phyloP scores from a whole-genome alignment of 2,888 invertebrate genomes.

The Meteorus cinctellus region DNA sequence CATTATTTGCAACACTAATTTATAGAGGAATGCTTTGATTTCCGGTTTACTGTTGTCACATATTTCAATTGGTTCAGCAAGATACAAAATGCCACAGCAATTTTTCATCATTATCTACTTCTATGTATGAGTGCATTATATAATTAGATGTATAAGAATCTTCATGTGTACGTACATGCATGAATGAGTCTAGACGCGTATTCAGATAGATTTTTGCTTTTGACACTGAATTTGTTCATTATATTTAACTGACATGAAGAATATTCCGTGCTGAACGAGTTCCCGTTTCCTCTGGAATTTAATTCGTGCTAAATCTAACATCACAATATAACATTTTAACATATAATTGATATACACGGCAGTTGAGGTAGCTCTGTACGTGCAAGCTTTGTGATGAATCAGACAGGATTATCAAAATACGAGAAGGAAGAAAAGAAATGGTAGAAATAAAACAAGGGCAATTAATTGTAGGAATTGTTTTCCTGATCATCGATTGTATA shows the following conservation, averaged over 20 bases:
- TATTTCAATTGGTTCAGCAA: neutral
- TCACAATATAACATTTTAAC: constrained; percentile 20
- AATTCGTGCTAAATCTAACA: constrained; percentile 19
- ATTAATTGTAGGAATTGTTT: neutral
- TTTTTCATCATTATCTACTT: neutral
- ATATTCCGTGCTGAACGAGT: neutral
- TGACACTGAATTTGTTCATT: constrained; percentile 8
- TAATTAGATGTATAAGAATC: constrained; percentile 3
- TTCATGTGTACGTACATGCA: neutral
- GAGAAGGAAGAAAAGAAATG: neutral
- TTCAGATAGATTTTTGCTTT: constrained; percentile 8
- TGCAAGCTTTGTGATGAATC: neutral
- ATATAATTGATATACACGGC: neutral
- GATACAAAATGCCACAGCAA: neutral
- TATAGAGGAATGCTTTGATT: neutral
- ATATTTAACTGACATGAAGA: neutral
- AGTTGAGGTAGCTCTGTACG: constrained; percentile 25
- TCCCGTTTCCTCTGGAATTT: constrained; percentile 24
- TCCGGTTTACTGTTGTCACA: constrained; percentile 1
- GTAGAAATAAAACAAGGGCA: neutral
- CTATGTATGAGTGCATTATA: neutral
- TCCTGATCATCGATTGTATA: neutral
- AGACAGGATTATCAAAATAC: neutral
- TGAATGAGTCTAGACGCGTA: neutral
- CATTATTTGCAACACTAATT: neutral